These are phyloP conservation scores for Axis porcinus DNA, from an alignment of 2,113 vertebrate genomes.

Conservation along the genomic window DNA sequence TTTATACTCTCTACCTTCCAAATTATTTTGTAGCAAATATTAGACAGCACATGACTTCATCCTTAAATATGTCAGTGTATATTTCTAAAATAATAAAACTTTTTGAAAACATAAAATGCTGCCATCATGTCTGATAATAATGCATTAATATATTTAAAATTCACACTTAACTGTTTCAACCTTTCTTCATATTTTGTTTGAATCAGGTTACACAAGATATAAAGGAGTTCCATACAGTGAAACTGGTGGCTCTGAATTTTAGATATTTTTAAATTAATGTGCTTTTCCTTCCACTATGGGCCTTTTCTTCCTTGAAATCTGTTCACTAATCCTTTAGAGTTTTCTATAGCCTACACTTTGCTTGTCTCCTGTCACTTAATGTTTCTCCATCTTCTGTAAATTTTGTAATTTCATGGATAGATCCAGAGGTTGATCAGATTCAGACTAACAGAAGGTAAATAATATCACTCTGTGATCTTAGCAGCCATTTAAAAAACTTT, in stretches of 20 bases:
- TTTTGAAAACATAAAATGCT: background rate
- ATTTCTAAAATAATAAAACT: background rate
- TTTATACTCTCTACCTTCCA: background rate
- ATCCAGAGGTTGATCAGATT: background rate
- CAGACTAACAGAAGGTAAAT: background rate
- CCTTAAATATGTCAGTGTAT: background rate
- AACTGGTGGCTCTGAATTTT: background rate
- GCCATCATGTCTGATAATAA: background rate
- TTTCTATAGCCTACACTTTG: background rate
- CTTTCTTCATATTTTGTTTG: background rate
- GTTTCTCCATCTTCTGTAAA: background rate
- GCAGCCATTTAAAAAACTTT: background rate
- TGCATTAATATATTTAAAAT: background rate
- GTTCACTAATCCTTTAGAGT: background rate
- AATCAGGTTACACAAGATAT: background rate
- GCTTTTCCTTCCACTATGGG: background rate
- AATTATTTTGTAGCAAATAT: background rate
- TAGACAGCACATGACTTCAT: background rate
- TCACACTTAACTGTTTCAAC: background rate
- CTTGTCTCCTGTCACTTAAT: background rate
- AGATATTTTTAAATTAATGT: background rate
- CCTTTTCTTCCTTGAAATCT: background rate
- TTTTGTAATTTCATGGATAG: background rate
- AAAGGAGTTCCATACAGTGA: background rate
- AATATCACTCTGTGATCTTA: background rate